These are phyloP conservation scores for Leptoteleia sp. DNA, from an alignment of 1,140 invertebrate genomes.

Conservation along the genomic window DNA sequence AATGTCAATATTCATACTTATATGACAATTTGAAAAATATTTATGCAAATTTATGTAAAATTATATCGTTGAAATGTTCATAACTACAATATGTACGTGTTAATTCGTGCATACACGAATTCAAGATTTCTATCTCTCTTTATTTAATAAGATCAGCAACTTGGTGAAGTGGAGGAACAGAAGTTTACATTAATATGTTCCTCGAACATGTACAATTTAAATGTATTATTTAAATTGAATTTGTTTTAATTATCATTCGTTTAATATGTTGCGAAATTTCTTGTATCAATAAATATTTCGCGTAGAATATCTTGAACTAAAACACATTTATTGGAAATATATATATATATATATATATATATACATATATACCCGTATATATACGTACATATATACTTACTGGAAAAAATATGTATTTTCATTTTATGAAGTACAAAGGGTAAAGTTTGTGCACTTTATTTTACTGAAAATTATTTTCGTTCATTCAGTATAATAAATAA, in stretches of 20 bases:
- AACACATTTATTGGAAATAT: neutral
- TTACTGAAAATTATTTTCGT: too few relatives aligned
- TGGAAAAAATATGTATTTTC: too few relatives aligned
- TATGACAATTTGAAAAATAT: too few relatives aligned
- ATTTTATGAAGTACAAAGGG: too few relatives aligned
- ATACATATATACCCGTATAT: too few relatives aligned
- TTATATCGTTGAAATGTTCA: neutral
- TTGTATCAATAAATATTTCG: too few relatives aligned
- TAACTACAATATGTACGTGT: neutral
- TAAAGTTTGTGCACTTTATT: too few relatives aligned
- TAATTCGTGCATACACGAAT: neutral
- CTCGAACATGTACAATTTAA: conserved; percentile 10
- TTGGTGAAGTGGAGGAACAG: neutral
- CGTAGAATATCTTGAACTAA: neutral
- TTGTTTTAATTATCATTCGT: conserved; percentile 3
- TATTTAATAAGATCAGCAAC: neutral
- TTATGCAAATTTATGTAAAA: neutral
- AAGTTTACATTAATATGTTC: conserved; percentile 18
- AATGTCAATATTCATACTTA: too few relatives aligned
- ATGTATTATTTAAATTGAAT: conserved; percentile 6
- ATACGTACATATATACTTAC: too few relatives aligned
- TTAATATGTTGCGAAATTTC: neutral
- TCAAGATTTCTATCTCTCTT: too few relatives aligned
- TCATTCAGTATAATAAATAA: too few relatives aligned
- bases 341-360: too few relatives aligned